These are phyloP conservation scores for Archips crataeganus DNA, from an alignment of 2,888 invertebrate species.

Conservation along the genomic window DNA sequence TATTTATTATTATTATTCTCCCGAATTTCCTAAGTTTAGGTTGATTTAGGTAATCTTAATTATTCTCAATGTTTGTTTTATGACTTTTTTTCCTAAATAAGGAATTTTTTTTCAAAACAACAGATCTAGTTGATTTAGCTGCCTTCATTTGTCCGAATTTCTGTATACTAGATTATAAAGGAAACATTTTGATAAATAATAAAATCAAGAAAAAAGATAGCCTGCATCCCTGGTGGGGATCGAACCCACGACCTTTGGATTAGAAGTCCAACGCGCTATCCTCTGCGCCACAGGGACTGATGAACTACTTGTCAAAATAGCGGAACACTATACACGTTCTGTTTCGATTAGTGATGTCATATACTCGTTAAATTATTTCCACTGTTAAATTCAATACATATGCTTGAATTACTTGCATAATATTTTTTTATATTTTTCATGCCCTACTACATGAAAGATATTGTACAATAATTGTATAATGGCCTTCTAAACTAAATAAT, in stretches of 20 bases:
- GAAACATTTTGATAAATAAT: neutral
- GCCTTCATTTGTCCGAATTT: too few species aligned
- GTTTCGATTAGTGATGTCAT: conserved; percentile 17
- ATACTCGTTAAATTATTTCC: conserved; percentile 10
- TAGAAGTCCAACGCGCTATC: conserved; percentile 96
- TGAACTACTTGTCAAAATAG: conserved; percentile 53
- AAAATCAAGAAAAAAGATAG: conserved; percentile 42
- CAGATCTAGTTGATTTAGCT: too few species aligned
- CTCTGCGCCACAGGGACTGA: conserved; percentile 94
- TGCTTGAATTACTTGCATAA: too few species aligned
- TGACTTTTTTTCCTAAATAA: too few species aligned
- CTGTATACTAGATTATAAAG: too few species aligned
- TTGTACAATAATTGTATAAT: neutral
- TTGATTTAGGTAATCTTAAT: too few species aligned
- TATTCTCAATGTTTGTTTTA: too few species aligned
- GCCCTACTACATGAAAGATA: neutral
- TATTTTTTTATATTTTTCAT: neutral
- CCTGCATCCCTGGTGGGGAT: conserved; percentile 92
- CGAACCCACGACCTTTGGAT: conserved; percentile 96
- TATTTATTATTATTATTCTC: too few species aligned
- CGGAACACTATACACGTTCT: conserved; percentile 5
- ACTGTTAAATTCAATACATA: neutral
- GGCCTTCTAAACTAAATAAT: neutral
- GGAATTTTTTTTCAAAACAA: too few species aligned
- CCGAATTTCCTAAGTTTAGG: too few species aligned